Percentiles rank a stretch among this genome's conserved stretches.
Conservation (phyloP, 2,113 vertebrate genomes). For the Zingel zingel region DNA sequence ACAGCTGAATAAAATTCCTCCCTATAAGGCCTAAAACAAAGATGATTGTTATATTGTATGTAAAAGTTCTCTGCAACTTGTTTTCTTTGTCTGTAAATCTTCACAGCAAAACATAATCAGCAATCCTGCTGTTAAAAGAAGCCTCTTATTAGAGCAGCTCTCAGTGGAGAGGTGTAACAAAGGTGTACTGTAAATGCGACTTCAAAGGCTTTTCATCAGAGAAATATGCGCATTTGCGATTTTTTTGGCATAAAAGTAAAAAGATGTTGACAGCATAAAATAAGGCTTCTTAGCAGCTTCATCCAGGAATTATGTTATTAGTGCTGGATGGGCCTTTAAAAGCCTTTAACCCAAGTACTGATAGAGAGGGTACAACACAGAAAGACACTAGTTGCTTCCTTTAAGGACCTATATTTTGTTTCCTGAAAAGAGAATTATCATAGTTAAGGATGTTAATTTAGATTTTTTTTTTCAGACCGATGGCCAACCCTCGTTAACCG, state of each 20-base stretch:
- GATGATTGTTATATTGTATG: not conserved
- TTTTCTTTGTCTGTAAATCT: not conserved
- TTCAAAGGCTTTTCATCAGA: conserved; percentile 36
- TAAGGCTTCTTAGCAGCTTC: conserved; percentile 15
- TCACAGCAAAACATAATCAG: not conserved
- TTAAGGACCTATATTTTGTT: not conserved
- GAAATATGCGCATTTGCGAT: not conserved
- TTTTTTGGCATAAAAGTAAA: conserved; percentile 9
- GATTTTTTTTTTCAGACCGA: too few relatives aligned
- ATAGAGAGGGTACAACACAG: not conserved
- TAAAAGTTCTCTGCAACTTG: not conserved
- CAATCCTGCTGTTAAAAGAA: not conserved
- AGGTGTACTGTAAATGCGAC: conserved; percentile 14
- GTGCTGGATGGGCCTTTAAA: conserved; percentile 13
- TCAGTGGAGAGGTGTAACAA: not conserved
- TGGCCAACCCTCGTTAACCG: too few relatives aligned
- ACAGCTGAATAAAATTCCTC: conserved; percentile 8
- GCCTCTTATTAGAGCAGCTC: conserved; percentile 23
- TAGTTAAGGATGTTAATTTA: not conserved
- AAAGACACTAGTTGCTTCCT: not conserved
- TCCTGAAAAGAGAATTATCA: not conserved
- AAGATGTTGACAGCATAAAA: conserved; percentile 28
- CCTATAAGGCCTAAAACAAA: not conserved
- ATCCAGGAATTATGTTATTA: conserved; percentile 11
- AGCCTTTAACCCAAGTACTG: not conserved